These are phyloP conservation scores for Leptopilina drosophilae DNA, from an alignment of 2,888 invertebrate species.

Conservation along the genomic window DNA sequence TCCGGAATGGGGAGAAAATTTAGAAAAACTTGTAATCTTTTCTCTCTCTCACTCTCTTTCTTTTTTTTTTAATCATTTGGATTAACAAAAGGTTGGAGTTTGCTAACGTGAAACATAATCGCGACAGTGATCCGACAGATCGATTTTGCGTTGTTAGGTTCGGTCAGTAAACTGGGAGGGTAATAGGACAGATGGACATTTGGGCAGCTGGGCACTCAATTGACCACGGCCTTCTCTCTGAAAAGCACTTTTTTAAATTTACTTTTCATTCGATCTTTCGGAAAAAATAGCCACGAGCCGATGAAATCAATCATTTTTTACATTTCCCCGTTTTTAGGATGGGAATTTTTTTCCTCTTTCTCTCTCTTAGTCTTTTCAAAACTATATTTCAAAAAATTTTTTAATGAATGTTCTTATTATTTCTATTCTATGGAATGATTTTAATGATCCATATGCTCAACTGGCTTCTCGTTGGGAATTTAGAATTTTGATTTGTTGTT, in stretches of 20 bases:
- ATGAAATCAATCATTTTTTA: constrained; percentile 15
- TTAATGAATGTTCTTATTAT: too few relatives aligned
- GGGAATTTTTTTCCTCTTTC: neutral
- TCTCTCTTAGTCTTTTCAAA: too few relatives aligned
- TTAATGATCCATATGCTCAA: too few relatives aligned
- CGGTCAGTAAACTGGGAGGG: constrained; percentile 64
- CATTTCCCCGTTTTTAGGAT: neutral
- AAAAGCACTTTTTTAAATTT: constrained; percentile 26
- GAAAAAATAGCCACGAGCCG: constrained; percentile 5
- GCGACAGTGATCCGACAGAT: constrained; percentile 67
- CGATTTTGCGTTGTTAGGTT: constrained; percentile 70
- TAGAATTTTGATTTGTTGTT: too few relatives aligned
- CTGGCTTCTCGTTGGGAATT: too few relatives aligned
- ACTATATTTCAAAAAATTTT: too few relatives aligned
- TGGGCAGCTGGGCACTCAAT: constrained; percentile 48
- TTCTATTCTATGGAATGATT: too few relatives aligned
- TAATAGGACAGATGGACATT: constrained; percentile 72
- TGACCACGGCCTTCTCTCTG: constrained; percentile 13
- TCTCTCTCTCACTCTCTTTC: too few relatives aligned
- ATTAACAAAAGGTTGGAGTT: constrained; percentile 69
- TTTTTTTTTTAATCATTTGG: constrained; percentile 54
- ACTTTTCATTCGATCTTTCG: constrained; percentile 1
- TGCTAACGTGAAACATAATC: constrained; percentile 71
- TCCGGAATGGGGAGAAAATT: constrained; percentile 8
- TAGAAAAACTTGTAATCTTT: constrained; percentile 53